Conservation (phyloP, 2,888 invertebrate genomes). For the Prostheceraeus crozeri region DNA sequence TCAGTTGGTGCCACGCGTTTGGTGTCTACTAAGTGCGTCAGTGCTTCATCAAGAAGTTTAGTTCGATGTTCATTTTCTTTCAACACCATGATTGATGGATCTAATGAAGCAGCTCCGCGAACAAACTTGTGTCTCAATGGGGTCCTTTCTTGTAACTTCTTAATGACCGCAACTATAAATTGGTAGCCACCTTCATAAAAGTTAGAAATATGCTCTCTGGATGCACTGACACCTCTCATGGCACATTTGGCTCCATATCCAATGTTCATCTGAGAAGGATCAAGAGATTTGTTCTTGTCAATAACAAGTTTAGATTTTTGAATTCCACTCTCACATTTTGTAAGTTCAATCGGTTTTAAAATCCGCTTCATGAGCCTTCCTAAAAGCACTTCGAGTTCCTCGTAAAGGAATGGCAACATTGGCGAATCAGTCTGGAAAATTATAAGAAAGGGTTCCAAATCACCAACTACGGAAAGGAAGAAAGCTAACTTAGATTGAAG, state of each 20-base stretch:
- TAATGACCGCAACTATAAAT: not conserved
- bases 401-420: conserved; percentile 18
- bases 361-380: conserved; percentile 9
- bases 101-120: conserved; percentile 14
- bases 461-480: conserved; percentile 11
- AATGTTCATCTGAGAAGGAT: conserved; percentile 2
- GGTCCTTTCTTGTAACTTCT: conserved; percentile 6
- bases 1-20: not conserved
- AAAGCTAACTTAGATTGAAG: conserved; percentile 10
- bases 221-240: conserved; percentile 1
- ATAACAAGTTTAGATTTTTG: conserved; percentile 16
- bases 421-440: conserved; percentile 4
- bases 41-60: conserved; percentile 14
- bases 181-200: not conserved
- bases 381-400: conserved; percentile 8
- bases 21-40: conserved; percentile 5
- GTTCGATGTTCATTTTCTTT: conserved; percentile 8
- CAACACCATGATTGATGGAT: conserved; percentile 11
- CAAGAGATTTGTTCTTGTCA: conserved; percentile 1
- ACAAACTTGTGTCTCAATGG: conserved; percentile 12
- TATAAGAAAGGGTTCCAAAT: conserved; percentile 5
- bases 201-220: not conserved
- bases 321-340: too few species aligned
- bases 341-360: conserved; percentile 7
- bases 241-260: conserved; percentile 9